Evolutionary conservation across 2,888 invertebrate species (phyloP).

Genomic region (Ophraella communa): DNA sequence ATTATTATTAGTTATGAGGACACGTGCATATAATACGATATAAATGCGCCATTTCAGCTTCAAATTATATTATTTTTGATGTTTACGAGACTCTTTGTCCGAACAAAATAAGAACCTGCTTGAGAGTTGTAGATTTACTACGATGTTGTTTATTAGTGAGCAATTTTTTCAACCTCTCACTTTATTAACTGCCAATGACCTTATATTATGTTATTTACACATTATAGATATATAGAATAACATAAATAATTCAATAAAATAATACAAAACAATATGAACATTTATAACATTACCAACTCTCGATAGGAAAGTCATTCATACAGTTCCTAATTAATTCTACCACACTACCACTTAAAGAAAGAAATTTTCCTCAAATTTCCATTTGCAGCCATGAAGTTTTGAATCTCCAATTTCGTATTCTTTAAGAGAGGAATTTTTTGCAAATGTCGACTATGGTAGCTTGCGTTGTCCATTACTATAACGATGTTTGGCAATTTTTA

Average conservation of each 20-base stretch:
- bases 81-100: conserved; percentile 22
- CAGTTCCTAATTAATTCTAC: too few species aligned
- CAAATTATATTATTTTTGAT: conserved; percentile 29
- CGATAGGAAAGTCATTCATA: too few species aligned
- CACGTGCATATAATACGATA: conserved; percentile 30
- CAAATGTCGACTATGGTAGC: too few species aligned
- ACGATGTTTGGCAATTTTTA: too few species aligned
- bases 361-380: too few species aligned
- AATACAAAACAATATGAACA: neutral
- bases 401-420: too few species aligned
- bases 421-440: too few species aligned
- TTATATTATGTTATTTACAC: neutral
- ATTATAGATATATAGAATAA: neutral
- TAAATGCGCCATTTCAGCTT: conserved; percentile 25
- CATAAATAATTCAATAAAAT: neutral
- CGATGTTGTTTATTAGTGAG: conserved; percentile 10
- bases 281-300: too few species aligned
- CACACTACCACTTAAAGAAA: too few species aligned
- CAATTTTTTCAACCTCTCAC: neutral
- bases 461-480: too few species aligned
- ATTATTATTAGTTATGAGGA: conserved; percentile 23
- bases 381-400: too few species aligned
- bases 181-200: neutral
- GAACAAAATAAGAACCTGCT: conserved; percentile 7
- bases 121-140: conserved; percentile 17